Evolutionary conservation across 1,140 invertebrate genomes (phyloP), one percentile per base, ranked within the genome.

Genomic region (Saccostrea echinata): DNA sequence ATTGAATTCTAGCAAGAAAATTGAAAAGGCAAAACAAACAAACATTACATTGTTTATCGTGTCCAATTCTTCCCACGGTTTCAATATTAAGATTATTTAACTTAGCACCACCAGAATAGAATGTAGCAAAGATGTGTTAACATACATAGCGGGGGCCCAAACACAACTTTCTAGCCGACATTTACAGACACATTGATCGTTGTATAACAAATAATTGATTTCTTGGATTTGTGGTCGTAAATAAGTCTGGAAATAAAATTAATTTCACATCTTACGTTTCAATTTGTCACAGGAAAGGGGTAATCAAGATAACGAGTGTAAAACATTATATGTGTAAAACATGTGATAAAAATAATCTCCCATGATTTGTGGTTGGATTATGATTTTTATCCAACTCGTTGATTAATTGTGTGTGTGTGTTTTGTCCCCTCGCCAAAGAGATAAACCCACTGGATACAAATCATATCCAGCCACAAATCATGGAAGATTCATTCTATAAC

Each of bases 11-110:
- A 30, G 27, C 18, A 11, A 33, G 27, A 33, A 76, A 76, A 76
- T 76, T 76, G 68, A 76, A 76, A 76, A 76, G 13, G 30, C 16
- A 11, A 76, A 76, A 76, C 68, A 76, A 76, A 76, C 33, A 76
- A 12, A 33, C 13, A 30, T 76, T 33, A 30, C 68, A 30, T 76
- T 76, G 68, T 76, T 12, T 76, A 3, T 27, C 8, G 68, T 76
- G 68, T 13, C 68, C 30, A 3, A 13, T 76, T 30, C 68, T 76
- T 76, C 68, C 68, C 68, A 76, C 27, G 68, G 68, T 30, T 16
- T 76, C 12, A 76, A 33, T 16, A 33, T 16, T 24, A 27, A 30
- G 3, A 27, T 76, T 76, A 12, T 76, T 76, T 76, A 27, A 30
- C 27, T 76, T 76, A 27, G 68, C 68, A 76, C 68, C 68, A 30